phyloP scores from a whole-genome alignment of 2,888 invertebrate species.

The Pemphredon lugubris region DNA sequence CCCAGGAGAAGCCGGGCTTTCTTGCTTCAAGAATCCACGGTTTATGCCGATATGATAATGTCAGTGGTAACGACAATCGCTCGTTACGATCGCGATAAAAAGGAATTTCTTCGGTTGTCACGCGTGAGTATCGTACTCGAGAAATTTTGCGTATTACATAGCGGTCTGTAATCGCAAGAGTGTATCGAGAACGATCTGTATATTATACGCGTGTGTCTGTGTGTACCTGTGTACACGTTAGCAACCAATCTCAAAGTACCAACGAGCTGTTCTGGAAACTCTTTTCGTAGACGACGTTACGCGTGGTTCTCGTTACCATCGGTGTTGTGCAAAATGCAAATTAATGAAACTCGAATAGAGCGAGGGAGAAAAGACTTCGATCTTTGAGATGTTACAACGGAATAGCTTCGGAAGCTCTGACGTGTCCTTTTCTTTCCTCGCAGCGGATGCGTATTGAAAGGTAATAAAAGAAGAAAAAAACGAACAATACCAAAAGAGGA shows the following conservation, averaged over 20 bases:
- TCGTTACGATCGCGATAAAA: too few species aligned
- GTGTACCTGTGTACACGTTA: too few species aligned
- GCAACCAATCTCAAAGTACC: too few species aligned
- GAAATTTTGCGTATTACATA: slow-evolving; percentile 76
- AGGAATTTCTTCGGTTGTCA: too few species aligned
- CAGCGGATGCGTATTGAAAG: too few species aligned
- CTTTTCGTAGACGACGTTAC: not conserved
- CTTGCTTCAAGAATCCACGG: slow-evolving; percentile 6
- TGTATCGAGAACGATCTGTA: slow-evolving; percentile 58
- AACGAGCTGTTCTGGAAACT: slow-evolving; percentile 1
- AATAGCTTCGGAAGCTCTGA: too few species aligned
- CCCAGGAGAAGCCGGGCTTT: slow-evolving; percentile 8
- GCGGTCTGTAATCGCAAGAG: slow-evolving; percentile 77
- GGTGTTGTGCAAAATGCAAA: slow-evolving; percentile 20
- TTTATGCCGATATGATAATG: slow-evolving; percentile 21
- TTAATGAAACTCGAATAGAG: not conserved
- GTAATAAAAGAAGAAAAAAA: too few species aligned
- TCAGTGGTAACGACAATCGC: slow-evolving; percentile 23
- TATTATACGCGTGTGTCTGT: too few species aligned
- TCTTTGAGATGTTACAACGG: not conserved
- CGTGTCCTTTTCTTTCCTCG: too few species aligned
- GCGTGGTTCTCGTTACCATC: slow-evolving; percentile 10
- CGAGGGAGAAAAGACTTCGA: not conserved
- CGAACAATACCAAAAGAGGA: too few species aligned
- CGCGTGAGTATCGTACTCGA: too few species aligned